Evolutionary conservation across 2,888 invertebrate species (phyloP).

Genomic region (Dasysyrphus albostriatus): DNA sequence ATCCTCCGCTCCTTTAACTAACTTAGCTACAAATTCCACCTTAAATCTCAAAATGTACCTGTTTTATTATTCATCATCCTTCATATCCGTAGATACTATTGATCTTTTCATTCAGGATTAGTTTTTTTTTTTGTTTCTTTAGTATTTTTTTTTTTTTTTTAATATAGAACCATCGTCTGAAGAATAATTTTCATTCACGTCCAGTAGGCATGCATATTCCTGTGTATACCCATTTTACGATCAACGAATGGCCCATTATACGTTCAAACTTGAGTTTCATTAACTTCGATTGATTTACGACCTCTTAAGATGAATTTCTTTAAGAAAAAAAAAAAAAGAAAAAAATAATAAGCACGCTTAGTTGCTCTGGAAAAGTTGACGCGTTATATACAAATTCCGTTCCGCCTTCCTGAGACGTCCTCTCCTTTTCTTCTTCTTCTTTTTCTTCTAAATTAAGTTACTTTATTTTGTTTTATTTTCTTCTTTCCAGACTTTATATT

Average conservation of each 20-base stretch:
- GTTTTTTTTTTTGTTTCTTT: background rate
- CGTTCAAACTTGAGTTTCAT: conserved; percentile 59
- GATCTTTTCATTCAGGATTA: background rate
- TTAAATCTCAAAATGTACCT: too few species aligned
- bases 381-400: conserved; percentile 68
- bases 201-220: background rate
- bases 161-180: background rate
- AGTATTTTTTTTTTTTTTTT: too few species aligned
- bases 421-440: conserved; percentile 25
- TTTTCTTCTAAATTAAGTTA: conserved; percentile 33
- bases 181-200: conserved; percentile 22
- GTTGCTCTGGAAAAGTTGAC: conserved; percentile 55
- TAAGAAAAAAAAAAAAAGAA: background rate
- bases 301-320: conserved; percentile 66
- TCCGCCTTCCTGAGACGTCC: conserved; percentile 60
- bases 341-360: conserved; percentile 2
- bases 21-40: too few species aligned
- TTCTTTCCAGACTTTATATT: conserved; percentile 53
- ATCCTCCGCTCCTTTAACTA: too few species aligned
- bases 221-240: conserved; percentile 30
- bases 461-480: conserved; percentile 15
- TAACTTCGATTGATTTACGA: conserved; percentile 75
- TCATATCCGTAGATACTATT: background rate
- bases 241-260: conserved; percentile 58
- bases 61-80: background rate